Base-by-base conservation (phyloP, 2,797 vertebrate genomes). In the Australoheros facetus region DNA sequence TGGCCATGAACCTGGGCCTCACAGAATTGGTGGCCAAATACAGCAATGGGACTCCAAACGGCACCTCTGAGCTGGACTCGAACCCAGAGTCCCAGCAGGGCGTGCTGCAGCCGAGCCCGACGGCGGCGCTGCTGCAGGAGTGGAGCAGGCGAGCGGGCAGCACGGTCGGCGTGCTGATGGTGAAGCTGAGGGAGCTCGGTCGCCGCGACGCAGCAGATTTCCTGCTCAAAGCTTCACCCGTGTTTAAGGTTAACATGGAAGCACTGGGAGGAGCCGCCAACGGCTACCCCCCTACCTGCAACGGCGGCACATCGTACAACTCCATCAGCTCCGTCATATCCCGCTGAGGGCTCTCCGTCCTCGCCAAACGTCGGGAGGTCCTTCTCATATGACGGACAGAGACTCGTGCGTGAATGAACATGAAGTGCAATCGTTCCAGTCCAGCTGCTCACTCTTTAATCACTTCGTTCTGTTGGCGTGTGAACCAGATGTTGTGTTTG, bases 281-380 rank as follows among this genome's bases (percentile, higher is more conserved):
- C 39, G 88, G 94, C 76, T 97, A 98, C 78, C 96, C 95, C 34
- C 96, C 97, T 5, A 95, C 96, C 87, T 98, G 98, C 92, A 99
- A 99, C 69, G 98, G 98, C 1, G 98, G 97, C 75, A 98, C 97
- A 0, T 98, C 98, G 4, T 98, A 99, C 76, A 99, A 99, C 92
- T 99, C 98, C 3, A 98, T 99, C 93, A 99, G 98, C 92, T 99
- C 98, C 0, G 98, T 99, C 75, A 94, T 99, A 73, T 99, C 98
- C 71, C 96, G 97, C 93, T 99, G 96, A 97, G 71, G 62, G 12
- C 59, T 75, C 48, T 55, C 48, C n/a, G 37, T 55, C 62, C 56
- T 60, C 53, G 28, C 81, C 73, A 75, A 82, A 81, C 78, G 8
- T 73, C 16, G 0, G 10, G 42, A 13, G 64, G 69, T 64, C 23